phyloP scores from a whole-genome alignment of 2,888 invertebrate genomes.

The Stegophylla sp. region DNA sequence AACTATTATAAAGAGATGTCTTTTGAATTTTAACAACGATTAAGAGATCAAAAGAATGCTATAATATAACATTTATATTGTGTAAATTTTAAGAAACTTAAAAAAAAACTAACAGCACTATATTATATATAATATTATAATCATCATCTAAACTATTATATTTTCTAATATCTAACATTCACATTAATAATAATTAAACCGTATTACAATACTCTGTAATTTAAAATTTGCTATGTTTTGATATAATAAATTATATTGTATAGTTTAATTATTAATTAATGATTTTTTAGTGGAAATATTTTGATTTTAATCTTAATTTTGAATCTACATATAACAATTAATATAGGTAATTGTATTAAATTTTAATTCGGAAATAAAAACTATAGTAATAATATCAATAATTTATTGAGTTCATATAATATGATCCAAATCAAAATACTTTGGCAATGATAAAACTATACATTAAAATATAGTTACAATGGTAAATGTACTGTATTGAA shows the following conservation, averaged over 20 bases:
- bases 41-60: slow-evolving; percentile 57
- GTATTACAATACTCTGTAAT: slow-evolving; percentile 47
- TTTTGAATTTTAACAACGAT: slow-evolving; percentile 55
- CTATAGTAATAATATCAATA: neutral
- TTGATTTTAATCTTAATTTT: slow-evolving; percentile 13
- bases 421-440: slow-evolving; percentile 29
- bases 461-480: slow-evolving; percentile 4
- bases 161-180: slow-evolving; percentile 43
- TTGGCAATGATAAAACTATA: slow-evolving; percentile 11
- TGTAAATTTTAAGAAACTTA: slow-evolving; percentile 55
- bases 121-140: slow-evolving; percentile 34
- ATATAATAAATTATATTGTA: slow-evolving; percentile 25
- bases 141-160: slow-evolving; percentile 43
- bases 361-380: slow-evolving; percentile 43
- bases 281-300: neutral
- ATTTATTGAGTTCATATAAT: neutral
- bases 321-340: neutral
- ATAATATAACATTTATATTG: slow-evolving; percentile 48
- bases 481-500: slow-evolving; percentile 16
- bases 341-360: slow-evolving; percentile 2
- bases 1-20: slow-evolving; percentile 54
- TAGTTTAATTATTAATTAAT: slow-evolving; percentile 41
- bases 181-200: slow-evolving; percentile 55
- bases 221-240: slow-evolving; percentile 28
- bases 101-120: slow-evolving; percentile 52